These are phyloP conservation scores for Allobates femoralis DNA, from an alignment of 2,797 vertebrate species.

Conservation along the genomic window DNA sequence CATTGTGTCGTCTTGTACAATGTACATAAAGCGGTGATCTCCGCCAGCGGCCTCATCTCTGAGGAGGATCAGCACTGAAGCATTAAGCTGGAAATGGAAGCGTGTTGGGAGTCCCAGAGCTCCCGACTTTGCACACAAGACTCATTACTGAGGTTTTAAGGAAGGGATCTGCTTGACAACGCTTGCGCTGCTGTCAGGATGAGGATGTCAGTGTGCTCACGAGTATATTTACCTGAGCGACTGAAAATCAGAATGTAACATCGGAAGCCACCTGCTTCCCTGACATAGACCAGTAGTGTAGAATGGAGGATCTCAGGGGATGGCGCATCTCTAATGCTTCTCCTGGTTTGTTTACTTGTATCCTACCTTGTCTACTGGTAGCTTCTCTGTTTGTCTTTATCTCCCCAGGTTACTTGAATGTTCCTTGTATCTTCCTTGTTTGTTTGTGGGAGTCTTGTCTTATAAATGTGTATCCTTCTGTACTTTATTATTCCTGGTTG, in stretches of 20 bases:
- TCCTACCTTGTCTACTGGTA: neutral
- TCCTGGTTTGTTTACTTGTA: conserved; percentile 10
- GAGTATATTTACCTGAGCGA: conserved; percentile 14
- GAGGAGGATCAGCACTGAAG: neutral
- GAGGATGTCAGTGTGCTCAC: conserved; percentile 2
- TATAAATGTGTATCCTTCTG: neutral
- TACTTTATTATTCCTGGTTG: neutral
- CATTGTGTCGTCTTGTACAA: neutral
- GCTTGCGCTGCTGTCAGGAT: neutral
- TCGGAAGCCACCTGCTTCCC: conserved; percentile 9
- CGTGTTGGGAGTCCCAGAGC: neutral
- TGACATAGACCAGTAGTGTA: neutral
- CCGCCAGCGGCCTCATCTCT: neutral
- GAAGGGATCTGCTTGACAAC: conserved; percentile 22
- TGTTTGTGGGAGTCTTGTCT: neutral
- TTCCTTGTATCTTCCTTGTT: neutral
- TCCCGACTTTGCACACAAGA: conserved; percentile 6
- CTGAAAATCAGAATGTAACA: neutral
- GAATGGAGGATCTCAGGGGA: neutral
- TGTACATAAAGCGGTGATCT: neutral
- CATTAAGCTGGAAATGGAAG: conserved; percentile 28
- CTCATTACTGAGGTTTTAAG: conserved; percentile 24
- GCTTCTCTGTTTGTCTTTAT: neutral
- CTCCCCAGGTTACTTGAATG: neutral
- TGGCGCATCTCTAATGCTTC: neutral